phyloP scores from a whole-genome alignment of 2,113 vertebrate species.

The Atherinomorus stipes region DNA sequence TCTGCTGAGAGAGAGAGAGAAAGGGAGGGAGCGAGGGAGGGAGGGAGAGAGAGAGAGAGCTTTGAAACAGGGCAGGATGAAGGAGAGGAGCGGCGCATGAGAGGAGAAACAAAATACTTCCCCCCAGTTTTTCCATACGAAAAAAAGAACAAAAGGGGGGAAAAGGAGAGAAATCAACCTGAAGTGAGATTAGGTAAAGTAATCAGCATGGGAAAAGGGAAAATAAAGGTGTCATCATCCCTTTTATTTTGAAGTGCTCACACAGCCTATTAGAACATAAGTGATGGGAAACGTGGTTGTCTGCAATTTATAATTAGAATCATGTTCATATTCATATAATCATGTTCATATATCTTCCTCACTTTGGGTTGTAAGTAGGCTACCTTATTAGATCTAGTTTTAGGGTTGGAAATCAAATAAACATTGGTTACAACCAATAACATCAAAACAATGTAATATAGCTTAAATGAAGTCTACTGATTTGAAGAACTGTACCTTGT shows the following conservation, averaged over 20 bases:
- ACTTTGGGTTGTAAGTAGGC: not conserved
- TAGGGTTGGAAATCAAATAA: not conserved
- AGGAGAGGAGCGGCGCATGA: conserved; percentile 75
- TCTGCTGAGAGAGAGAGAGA: conserved; percentile 12
- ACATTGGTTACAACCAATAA: not conserved
- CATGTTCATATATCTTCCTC: not conserved
- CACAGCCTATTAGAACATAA: conserved; percentile 1
- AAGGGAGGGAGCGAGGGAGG: conserved; percentile 13
- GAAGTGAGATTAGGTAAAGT: not conserved
- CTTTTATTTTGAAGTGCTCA: not conserved
- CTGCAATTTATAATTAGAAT: conserved; percentile 2
- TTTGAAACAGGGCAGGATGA: conserved; percentile 54
- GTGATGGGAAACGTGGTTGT: not conserved
- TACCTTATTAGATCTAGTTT: not conserved
- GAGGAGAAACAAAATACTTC: conserved; percentile 73
- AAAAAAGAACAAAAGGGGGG: not conserved
- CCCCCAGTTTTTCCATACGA: too few species aligned
- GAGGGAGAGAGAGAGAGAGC: conserved; percentile 5
- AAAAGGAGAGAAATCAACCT: not conserved
- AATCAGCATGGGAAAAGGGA: not conserved
- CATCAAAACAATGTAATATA: not conserved
- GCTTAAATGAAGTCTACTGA: not conserved
- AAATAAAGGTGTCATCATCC: too few species aligned
- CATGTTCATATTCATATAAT: not conserved
- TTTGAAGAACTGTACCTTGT: not conserved